Base-by-base conservation (phyloP, 2,888 invertebrate genomes). In the Pyrocoelia pectoralis region DNA sequence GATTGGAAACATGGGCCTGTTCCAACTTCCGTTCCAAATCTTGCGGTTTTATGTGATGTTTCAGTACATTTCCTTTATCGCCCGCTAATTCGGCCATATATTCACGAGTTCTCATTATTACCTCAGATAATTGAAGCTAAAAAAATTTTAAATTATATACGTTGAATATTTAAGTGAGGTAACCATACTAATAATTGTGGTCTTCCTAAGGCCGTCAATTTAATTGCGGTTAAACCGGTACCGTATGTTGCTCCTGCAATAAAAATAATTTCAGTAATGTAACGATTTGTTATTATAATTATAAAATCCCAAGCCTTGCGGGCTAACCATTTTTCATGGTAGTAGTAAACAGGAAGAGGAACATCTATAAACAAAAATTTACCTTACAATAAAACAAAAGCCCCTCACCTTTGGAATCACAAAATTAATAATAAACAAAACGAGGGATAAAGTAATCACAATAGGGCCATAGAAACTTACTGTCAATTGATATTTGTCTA, bases 211-310 rank as follows among this genome's bases (percentile, higher is more conserved):
- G 99, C 98, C 28, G 98, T 99, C 73, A 99, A 83, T 84, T 99
- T 99, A 67, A 99, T 89, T 41, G 98, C 99, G 77, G 97, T 96
- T 76, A 99, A 92, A 40, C 99, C 99, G 17, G 97, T 95, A 67
- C 95, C 94, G 80, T 93, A 91, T 29, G 97, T 97, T 59, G 93
- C 91, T 76, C 91, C 97, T 96, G 83, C 67, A 87, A 75, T 68
- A 69, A 46, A 9, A 46, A 5, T 5, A 41, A n/a, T n/a, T n/a
- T n/a, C n/a, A n/a, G n/a, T n/a, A n/a, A n/a, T n/a, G n/a, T n/a
- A n/a, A n/a, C n/a, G n/a, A n/a, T n/a, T n/a, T n/a, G n/a, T n/a
- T n/a, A n/a, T n/a, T n/a, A n/a, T n/a, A n/a, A n/a, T n/a, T n/a
- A n/a, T n/a, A 10, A 38, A 12, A 41, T 41, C 13, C 41, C n/a